Evolutionary conservation across 35 echinoderm and acorn worm species (phyloP).

Genomic region (Eucidaris tribuloides): DNA sequence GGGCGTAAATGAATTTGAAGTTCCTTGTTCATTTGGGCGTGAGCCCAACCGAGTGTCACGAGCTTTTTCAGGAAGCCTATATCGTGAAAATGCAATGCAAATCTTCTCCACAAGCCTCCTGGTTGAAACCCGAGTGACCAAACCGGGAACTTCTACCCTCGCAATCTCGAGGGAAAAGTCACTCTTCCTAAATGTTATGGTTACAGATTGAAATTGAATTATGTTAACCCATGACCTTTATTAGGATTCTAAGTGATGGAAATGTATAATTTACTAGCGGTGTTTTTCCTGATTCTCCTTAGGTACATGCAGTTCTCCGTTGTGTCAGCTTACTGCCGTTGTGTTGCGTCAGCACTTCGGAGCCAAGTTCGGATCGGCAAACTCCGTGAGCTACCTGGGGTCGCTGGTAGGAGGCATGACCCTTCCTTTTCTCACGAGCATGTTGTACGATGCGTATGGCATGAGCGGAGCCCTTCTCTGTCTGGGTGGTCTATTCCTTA

Average conservation of each 20-base stretch:
- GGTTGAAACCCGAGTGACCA: no score
- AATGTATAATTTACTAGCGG: background rate
- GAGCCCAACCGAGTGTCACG: no score
- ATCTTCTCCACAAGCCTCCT: no score
- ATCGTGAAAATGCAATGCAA: no score
- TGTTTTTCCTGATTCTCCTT: background rate
- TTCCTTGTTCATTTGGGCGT: no score
- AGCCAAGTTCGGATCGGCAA: conserved; percentile 4
- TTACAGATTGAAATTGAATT: background rate
- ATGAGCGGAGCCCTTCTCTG: background rate
- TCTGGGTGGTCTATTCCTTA: conserved; percentile 6
- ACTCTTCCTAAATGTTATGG: background rate
- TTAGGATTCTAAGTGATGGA: background rate
- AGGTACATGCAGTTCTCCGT: conserved; percentile 4
- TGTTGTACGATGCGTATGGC: background rate
- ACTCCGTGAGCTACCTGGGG: conserved; percentile 10
- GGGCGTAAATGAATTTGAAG: no score
- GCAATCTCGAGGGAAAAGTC: background rate
- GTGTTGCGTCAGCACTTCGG: background rate
- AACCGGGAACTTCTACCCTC: no score
- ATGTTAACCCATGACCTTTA: background rate
- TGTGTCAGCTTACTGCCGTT: background rate
- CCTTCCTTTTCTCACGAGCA: background rate
- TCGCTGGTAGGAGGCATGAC: background rate
- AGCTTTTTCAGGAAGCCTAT: no score